Conservation (phyloP, 2,888 invertebrate genomes). For the Ectobius pallidus region DNA sequence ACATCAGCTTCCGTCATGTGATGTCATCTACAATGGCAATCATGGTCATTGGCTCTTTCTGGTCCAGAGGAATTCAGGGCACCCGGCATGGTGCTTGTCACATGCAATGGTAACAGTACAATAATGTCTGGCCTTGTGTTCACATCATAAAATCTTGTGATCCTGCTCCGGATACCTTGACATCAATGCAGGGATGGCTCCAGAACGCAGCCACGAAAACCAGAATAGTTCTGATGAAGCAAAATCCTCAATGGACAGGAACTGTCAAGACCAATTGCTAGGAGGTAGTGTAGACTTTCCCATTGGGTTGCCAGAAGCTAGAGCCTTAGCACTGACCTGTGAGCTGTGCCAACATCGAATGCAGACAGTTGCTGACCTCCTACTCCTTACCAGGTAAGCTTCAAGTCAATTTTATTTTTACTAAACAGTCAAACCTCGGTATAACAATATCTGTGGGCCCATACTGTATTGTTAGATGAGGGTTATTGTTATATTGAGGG, state of each 20-base stretch:
- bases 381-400: conserved; percentile 48
- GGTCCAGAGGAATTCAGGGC: conserved; percentile 4
- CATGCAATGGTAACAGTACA: background rate
- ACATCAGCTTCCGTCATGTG: conserved; percentile 7
- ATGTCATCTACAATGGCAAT: background rate
- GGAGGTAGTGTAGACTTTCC: background rate
- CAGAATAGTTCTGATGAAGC: background rate
- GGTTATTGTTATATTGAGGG: no score
- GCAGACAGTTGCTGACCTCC: conserved; percentile 51
- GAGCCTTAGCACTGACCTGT: conserved; percentile 47
- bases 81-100: background rate
- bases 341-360: conserved; percentile 50
- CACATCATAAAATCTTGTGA: background rate
- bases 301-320: conserved; percentile 24
- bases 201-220: conserved; percentile 1
- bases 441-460: no score
- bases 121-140: background rate
- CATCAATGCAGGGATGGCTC: conserved; percentile 3
- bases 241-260: background rate
- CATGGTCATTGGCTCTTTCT: conserved; percentile 5
- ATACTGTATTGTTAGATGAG: no score
- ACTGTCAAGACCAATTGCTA: background rate
- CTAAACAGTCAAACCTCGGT: no score
- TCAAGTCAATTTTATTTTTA: background rate
- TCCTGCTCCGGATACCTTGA: background rate